Conservation (phyloP, 2,888 invertebrate species). For the Drosophila hawaiiensis region DNA sequence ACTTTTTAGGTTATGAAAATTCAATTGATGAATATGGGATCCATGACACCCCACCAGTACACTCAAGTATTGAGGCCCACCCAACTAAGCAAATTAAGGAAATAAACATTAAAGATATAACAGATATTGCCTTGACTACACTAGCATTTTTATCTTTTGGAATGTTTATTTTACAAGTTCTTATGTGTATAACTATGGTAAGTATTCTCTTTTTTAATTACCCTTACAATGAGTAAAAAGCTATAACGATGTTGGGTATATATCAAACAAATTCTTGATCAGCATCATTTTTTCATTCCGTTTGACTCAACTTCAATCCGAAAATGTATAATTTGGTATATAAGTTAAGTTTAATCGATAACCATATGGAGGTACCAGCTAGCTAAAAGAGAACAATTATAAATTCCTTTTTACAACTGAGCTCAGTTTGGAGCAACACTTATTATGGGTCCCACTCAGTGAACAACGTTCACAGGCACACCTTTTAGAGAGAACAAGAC, state of each 20-base stretch:
- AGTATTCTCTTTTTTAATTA: slow-evolving; percentile 7
- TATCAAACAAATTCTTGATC: not conserved
- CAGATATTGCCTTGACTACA: slow-evolving; percentile 92
- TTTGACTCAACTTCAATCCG: not conserved
- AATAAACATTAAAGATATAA: slow-evolving; percentile 89
- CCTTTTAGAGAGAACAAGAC: not conserved
- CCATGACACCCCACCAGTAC: slow-evolving; percentile 33
- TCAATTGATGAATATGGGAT: slow-evolving; percentile 49
- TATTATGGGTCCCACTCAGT: not conserved
- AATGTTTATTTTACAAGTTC: slow-evolving; percentile 91
- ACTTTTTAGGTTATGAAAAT: slow-evolving; percentile 67
- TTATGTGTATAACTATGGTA: slow-evolving; percentile 89
- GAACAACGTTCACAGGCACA: too few species aligned
- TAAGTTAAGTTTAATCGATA: not conserved
- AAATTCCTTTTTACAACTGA: not conserved
- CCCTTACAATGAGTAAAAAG: not conserved
- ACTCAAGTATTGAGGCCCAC: slow-evolving; percentile 30
- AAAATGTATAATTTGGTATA: not conserved
- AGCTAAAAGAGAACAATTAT: not conserved
- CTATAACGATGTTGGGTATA: not conserved
- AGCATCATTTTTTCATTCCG: too few species aligned
- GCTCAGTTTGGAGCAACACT: not conserved
- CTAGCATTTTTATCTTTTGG: slow-evolving; percentile 93
- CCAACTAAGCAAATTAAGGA: slow-evolving; percentile 84
- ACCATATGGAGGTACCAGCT: not conserved